Percentiles rank a stretch among this genome's conserved stretches.
phyloP scores from a whole-genome alignment of 2,888 invertebrate genomes.

The Eristalis arbustorum region DNA sequence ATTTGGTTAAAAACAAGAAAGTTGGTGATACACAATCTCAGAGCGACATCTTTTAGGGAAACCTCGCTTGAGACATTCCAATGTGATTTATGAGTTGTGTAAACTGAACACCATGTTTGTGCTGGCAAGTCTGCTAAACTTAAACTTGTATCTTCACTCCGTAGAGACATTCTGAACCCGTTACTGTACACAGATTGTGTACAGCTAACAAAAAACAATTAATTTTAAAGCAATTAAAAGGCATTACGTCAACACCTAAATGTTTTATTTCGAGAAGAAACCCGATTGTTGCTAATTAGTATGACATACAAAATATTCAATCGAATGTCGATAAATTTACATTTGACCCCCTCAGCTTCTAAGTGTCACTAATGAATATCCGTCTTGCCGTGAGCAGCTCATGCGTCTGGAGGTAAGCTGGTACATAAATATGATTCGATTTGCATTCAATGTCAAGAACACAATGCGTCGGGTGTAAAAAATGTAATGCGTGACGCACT shows the following conservation, averaged over 20 bases:
- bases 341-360: neutral
- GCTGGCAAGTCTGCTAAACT: too few relatives aligned
- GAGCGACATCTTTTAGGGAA: too few relatives aligned
- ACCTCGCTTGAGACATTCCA: too few relatives aligned
- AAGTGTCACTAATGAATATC: neutral
- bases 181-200: too few relatives aligned
- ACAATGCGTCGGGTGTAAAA: neutral
- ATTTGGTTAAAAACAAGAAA: too few relatives aligned
- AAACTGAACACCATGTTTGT: too few relatives aligned
- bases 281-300: neutral
- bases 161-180: too few relatives aligned
- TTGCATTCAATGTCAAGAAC: neutral
- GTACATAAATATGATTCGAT: neutral
- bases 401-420: neutral
- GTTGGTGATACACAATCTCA: too few relatives aligned
- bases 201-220: neutral
- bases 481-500: neutral
- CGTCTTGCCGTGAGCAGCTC: neutral
- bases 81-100: too few relatives aligned
- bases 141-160: too few relatives aligned
- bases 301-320: neutral
- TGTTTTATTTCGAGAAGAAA: neutral
- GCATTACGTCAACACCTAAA: neutral
- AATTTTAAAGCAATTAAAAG: neutral
- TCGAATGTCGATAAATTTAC: neutral